Evolutionary conservation across 2,888 invertebrate species (phyloP).

Genomic region (Prosopocoilus inquinatus): DNA sequence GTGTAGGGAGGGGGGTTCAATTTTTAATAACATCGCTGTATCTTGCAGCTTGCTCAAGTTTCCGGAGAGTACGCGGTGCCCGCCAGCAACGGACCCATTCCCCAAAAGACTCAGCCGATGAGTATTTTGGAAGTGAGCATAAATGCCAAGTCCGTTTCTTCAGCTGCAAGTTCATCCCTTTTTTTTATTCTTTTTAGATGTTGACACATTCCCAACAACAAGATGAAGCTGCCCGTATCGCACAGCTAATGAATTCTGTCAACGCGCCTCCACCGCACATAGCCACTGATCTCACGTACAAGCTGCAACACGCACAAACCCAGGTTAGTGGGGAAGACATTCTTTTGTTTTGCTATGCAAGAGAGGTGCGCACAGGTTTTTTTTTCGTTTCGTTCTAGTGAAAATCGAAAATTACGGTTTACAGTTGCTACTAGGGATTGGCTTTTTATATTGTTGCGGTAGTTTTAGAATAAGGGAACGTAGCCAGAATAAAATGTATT

Average conservation of each 20-base stretch:
- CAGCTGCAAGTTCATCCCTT: too few species aligned
- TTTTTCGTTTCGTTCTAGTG: too few species aligned
- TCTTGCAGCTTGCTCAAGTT: conserved; percentile 64
- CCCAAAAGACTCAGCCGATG: conserved; percentile 52
- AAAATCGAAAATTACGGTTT: too few species aligned
- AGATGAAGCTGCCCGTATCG: conserved; percentile 43
- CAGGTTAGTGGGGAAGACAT: conserved; percentile 27
- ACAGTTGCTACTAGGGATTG: too few species aligned
- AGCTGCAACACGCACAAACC: conserved; percentile 56
- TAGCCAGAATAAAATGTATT: too few species aligned
- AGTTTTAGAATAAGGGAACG: too few species aligned
- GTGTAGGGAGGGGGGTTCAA: neutral
- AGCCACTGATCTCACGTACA: conserved; percentile 49
- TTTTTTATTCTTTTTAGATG: conserved; percentile 50
- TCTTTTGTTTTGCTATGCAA: neutral
- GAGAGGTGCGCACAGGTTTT: neutral
- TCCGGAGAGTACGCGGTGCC: conserved; percentile 65
- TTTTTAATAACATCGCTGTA: neutral
- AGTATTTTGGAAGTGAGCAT: conserved; percentile 58
- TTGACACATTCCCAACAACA: conserved; percentile 57
- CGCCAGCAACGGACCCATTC: conserved; percentile 54
- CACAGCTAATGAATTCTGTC: conserved; percentile 29
- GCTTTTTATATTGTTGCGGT: too few species aligned
- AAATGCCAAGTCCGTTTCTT: too few species aligned
- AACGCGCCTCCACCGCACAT: conserved; percentile 29